phyloP scores from a whole-genome alignment of 2,113 vertebrate species.

The Rhegmatorhina hoffmannsi region DNA sequence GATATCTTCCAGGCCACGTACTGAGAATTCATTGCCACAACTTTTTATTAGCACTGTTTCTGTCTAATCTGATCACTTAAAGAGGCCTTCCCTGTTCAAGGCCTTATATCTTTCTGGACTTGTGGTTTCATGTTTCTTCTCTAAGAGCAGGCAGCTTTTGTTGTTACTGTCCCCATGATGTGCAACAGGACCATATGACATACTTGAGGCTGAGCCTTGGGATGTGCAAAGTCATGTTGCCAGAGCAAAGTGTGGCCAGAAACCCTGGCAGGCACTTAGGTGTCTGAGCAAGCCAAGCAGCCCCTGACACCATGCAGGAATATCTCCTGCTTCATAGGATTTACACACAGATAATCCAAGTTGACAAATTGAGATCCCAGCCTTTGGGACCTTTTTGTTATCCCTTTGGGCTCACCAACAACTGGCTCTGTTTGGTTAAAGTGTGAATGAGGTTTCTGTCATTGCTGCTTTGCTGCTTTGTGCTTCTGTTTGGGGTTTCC shows the following conservation, averaged over 20 bases:
- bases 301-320: background rate
- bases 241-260: background rate
- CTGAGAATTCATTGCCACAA: too few relatives aligned
- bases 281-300: background rate
- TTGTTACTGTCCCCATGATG: rapidly evolving
- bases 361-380: background rate
- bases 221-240: background rate
- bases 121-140: background rate
- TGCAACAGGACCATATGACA: background rate
- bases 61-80: background rate
- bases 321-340: background rate
- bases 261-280: background rate
- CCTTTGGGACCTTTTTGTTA: rapidly evolving
- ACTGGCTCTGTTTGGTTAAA: background rate
- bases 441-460: background rate
- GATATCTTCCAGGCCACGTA: too few relatives aligned
- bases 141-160: background rate
- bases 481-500: background rate
- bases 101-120: background rate
- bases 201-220: background rate
- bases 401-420: background rate
- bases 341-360: background rate
- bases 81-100: background rate
- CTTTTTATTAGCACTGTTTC: background rate
- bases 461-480: background rate